Evolutionary conservation across 2,888 invertebrate species (phyloP), one percentile per base, ranked within the genome.

Genomic region (Sarcophaga carnaria): DNA sequence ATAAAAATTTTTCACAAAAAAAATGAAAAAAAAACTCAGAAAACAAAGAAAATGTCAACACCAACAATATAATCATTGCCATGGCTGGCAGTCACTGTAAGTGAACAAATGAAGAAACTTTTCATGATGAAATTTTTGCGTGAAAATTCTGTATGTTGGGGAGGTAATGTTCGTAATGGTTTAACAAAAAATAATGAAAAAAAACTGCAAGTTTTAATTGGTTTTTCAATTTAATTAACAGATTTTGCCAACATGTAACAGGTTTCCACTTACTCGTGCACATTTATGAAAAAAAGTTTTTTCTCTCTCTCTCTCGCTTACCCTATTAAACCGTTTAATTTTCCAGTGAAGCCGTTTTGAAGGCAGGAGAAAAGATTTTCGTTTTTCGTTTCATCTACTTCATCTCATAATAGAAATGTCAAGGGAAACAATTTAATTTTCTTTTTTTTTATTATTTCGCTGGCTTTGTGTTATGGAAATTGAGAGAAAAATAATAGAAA

Each of bases 211-310:
- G 90, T 92, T 92, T 92, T 92, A 92, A 92, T 92, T 92, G 92
- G 91, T 91, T 92, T 92, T 91, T 90, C 90, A 92, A 92, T 92
- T 92, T 91, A 92, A 92, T 92, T 92, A 91, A 90, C 91, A 90
- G 91, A 92, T 92, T 54, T 91, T 91, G 90, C 90, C 91, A 91
- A 90, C 89, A 90, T 90, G 90, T 91, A 88, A 87, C 88, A 88
- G 87, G 82, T 89, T 88, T 88, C 86, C 22, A 70, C n/a, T 25
- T 63, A 54, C 5, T 6, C 10, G 37, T 47, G 37, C 60, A 72
- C 22, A 62, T 20, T 20, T 1, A 49, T 20, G 20, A 69, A 27
- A 77, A 74, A 86, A 76, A 1, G 0, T 22, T 77, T 83, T 74
- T 75, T 70, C 72, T 63, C 62, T 86, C 82, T 86, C 82, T 12